phyloP scores from a whole-genome alignment of 2,888 invertebrate species.

The Spodoptera littoralis region DNA sequence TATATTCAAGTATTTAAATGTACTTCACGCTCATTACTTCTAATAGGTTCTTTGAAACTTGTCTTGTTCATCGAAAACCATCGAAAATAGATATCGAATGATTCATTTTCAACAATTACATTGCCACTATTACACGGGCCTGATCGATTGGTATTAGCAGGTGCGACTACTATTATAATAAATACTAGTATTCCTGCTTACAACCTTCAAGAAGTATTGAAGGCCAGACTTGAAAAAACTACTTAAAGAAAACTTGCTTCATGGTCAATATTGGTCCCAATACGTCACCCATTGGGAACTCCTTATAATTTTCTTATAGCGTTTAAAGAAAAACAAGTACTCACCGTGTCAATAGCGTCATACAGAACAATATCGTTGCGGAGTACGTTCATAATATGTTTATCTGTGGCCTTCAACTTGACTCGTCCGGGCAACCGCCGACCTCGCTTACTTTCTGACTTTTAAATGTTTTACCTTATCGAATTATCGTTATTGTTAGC shows the following conservation, averaged over 20 bases:
- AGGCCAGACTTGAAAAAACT: too few species aligned
- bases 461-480: conserved; percentile 47
- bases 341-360: conserved; percentile 14
- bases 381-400: conserved; percentile 34
- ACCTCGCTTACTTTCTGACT: conserved; percentile 55
- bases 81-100: too few species aligned
- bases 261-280: neutral
- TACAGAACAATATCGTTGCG: conserved; percentile 31
- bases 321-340: conserved; percentile 20
- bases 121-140: too few species aligned
- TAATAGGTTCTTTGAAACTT: conserved; percentile 16
- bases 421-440: conserved; percentile 52
- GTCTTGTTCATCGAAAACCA: conserved; percentile 11
- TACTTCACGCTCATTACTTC: too few species aligned
- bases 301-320: conserved; percentile 2
- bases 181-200: too few species aligned
- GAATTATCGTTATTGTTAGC: conserved; percentile 34
- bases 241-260: neutral
- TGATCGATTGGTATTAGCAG: too few species aligned
- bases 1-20: too few species aligned
- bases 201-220: too few species aligned
- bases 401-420: conserved; percentile 65
- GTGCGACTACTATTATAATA: too few species aligned
- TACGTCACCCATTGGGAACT: conserved; percentile 7
- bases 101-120: too few species aligned